These are phyloP conservation scores for Caranx melampygus DNA, from an alignment of 2,113 vertebrate genomes.

Conservation along the genomic window DNA sequence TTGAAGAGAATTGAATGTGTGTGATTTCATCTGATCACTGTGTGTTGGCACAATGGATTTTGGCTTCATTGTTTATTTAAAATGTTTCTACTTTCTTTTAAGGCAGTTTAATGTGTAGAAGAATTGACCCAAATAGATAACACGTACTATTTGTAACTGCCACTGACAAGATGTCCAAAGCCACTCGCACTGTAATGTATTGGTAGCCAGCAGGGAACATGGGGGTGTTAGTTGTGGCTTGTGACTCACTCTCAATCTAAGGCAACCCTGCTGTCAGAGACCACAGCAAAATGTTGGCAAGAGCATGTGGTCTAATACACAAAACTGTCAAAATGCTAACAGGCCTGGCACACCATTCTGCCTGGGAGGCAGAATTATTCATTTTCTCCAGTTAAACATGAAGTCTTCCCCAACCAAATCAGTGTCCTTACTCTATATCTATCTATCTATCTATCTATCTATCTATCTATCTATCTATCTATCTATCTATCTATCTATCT, in stretches of 20 bases:
- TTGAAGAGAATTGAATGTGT: too few relatives aligned
- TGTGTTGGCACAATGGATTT: not conserved
- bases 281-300: constrained; percentile 59
- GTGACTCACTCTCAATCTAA: constrained; percentile 63
- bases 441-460: not conserved
- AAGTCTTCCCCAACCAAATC: constrained; percentile 23
- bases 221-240: constrained; percentile 40
- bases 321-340: constrained; percentile 69
- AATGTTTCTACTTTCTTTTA: not conserved
- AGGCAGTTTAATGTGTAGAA: not conserved
- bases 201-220: constrained; percentile 54
- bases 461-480: not conserved
- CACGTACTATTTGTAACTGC: constrained; percentile 17
- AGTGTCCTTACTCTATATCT: constrained; percentile 27
- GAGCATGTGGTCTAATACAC: constrained; percentile 58
- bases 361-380: constrained; percentile 52
- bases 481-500: not conserved
- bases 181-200: constrained; percentile 48
- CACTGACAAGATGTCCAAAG: constrained; percentile 39
- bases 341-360: constrained; percentile 54
- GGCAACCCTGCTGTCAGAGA: constrained; percentile 49
- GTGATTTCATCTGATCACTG: not conserved
- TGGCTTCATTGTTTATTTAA: not conserved
- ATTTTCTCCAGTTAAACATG: constrained; percentile 50
- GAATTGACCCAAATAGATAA: not conserved